phyloP scores from a whole-genome alignment of 2,888 invertebrate species.

The Trichogramma dendrolimi region DNA sequence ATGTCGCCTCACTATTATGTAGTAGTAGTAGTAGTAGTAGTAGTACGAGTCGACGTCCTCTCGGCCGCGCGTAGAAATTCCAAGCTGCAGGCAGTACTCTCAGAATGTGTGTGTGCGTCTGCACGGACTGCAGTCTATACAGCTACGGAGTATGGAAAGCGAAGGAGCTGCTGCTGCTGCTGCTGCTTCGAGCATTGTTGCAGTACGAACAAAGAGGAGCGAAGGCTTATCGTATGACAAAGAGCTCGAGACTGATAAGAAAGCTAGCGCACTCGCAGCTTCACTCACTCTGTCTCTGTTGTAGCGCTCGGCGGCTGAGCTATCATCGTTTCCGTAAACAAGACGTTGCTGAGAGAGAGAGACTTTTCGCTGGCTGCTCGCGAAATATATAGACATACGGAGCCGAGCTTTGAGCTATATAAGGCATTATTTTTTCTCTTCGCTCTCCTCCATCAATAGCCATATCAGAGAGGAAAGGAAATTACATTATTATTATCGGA shows the following conservation, averaged over 20 bases:
- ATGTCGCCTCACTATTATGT: background rate
- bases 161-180: background rate
- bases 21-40: too few species aligned
- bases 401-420: too few species aligned
- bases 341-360: slow-evolving; percentile 8
- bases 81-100: slow-evolving; percentile 5
- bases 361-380: background rate
- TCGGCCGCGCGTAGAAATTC: background rate
- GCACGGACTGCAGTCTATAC: background rate
- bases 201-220: slow-evolving; percentile 12
- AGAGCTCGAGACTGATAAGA: slow-evolving; percentile 23
- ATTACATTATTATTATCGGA: slow-evolving; percentile 16
- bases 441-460: background rate
- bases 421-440: too few species aligned
- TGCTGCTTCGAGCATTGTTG: slow-evolving; percentile 23
- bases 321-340: slow-evolving; percentile 26
- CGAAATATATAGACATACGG: too few species aligned
- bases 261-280: background rate
- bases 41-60: background rate
- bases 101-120: slow-evolving; percentile 12
- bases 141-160: slow-evolving; percentile 3
- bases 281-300: too few species aligned
- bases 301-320: background rate
- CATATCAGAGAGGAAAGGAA: slow-evolving; percentile 7
- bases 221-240: slow-evolving; percentile 22